These are phyloP conservation scores for Cydia amplana DNA, from an alignment of 1,140 invertebrate species.

Conservation along the genomic window DNA sequence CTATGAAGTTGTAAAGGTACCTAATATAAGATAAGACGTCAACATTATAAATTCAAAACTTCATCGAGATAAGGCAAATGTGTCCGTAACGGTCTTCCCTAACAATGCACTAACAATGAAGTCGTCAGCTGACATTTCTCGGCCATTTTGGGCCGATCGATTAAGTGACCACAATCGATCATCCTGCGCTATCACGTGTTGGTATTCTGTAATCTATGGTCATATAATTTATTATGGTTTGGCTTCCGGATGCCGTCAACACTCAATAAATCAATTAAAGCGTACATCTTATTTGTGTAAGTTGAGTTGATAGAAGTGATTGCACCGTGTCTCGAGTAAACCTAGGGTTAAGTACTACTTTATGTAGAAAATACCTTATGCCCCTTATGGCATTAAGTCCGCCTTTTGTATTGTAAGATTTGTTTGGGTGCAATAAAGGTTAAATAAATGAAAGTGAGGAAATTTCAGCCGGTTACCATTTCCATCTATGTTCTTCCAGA, in stretches of 20 bases:
- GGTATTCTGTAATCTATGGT: slow-evolving; percentile 63
- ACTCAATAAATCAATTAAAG: slow-evolving; percentile 74
- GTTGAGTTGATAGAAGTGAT: not conserved
- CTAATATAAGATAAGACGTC: not conserved
- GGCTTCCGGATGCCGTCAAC: slow-evolving; percentile 69
- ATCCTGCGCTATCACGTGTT: slow-evolving; percentile 52
- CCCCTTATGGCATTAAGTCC: too few species aligned
- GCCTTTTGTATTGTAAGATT: too few species aligned
- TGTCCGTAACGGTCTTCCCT: slow-evolving; percentile 33
- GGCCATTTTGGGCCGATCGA: slow-evolving; percentile 62
- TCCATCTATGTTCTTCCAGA: too few species aligned
- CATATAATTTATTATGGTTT: slow-evolving; percentile 49
- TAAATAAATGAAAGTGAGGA: too few species aligned
- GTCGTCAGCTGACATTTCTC: slow-evolving; percentile 59
- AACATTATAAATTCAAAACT: slow-evolving; percentile 28
- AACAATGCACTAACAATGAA: slow-evolving; percentile 61
- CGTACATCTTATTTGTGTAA: slow-evolving; percentile 48
- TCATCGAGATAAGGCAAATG: slow-evolving; percentile 38
- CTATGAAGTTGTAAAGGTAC: not conserved
- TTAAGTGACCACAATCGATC: slow-evolving; percentile 59
- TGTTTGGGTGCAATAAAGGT: too few species aligned
- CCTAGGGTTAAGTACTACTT: not conserved
- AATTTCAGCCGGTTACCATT: too few species aligned
- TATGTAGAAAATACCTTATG: too few species aligned
- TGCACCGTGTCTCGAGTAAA: not conserved